These are phyloP conservation scores for Phengaris alcon DNA, from an alignment of 2,888 invertebrate species.

Conservation along the genomic window DNA sequence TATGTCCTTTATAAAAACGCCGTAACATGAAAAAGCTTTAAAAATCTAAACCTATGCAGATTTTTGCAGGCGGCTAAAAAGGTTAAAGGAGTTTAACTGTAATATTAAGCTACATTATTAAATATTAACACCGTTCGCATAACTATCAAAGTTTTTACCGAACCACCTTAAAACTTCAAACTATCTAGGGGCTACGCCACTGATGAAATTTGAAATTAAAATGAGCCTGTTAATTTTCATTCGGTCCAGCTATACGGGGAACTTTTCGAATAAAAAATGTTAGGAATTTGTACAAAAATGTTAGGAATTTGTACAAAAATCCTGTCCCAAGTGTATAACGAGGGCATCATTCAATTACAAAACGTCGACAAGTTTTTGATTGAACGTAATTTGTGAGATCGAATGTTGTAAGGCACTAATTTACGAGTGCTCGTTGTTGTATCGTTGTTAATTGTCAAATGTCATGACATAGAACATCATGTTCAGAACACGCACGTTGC, in stretches of 20 bases:
- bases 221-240: constrained; percentile 25
- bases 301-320: background rate
- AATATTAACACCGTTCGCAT: constrained; percentile 14
- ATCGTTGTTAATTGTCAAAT: background rate
- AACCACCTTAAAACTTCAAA: constrained; percentile 14
- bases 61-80: background rate
- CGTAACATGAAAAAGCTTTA: background rate
- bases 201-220: constrained; percentile 26
- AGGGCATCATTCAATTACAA: constrained; percentile 31
- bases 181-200: constrained; percentile 1
- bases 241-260: background rate
- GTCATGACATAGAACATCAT: no score
- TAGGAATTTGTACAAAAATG: constrained; percentile 14
- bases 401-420: background rate
- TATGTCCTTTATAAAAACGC: background rate
- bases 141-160: constrained; percentile 20
- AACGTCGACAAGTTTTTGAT: constrained; percentile 29
- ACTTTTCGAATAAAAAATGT: constrained; percentile 15
- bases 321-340: background rate
- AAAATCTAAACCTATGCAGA: background rate
- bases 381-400: constrained; percentile 22
- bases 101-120: constrained; percentile 6
- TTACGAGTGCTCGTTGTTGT: background rate
- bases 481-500: no score
- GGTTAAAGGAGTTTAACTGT: background rate